Percentiles rank a stretch among this genome's conserved stretches.
phyloP scores from a whole-genome alignment of 2,797 vertebrate species.

The Capromys pilorides region DNA sequence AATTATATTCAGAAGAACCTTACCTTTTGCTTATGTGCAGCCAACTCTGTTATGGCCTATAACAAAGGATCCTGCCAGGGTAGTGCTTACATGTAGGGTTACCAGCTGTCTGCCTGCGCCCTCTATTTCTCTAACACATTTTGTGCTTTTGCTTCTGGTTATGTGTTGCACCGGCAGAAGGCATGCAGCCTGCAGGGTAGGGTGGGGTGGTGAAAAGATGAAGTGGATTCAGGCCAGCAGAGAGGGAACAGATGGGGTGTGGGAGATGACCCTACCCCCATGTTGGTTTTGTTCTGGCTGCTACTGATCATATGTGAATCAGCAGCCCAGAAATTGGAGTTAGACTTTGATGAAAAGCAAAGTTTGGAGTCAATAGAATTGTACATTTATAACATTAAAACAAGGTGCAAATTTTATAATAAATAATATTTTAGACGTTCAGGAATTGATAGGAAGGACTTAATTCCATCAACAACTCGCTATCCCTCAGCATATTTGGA shows the following conservation, averaged over 20 bases:
- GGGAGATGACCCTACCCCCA: constrained; percentile 69
- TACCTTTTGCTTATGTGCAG: constrained; percentile 40
- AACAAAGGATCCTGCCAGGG: neutral
- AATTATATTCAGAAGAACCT: neutral
- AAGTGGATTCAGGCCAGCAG: neutral
- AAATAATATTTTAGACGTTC: constrained; percentile 37
- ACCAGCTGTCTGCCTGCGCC: neutral
- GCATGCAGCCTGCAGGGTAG: constrained; percentile 10
- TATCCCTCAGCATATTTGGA: neutral
- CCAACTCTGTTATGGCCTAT: neutral
- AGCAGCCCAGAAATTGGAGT: constrained; percentile 55
- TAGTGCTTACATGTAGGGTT: neutral
- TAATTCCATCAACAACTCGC: neutral
- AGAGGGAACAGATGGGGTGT: constrained; percentile 72
- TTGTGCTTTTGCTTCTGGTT: constrained; percentile 63
- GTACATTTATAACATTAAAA: constrained; percentile 47
- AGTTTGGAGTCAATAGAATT: constrained; percentile 36
- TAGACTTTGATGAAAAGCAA: constrained; percentile 47
- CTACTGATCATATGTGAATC: constrained; percentile 48
- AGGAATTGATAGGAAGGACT: constrained; percentile 1
- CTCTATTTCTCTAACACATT: constrained; percentile 44
- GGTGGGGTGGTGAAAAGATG: constrained; percentile 1
- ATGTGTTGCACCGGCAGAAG: constrained; percentile 46
- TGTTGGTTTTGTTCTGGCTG: constrained; percentile 67
- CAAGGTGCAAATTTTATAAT: constrained; percentile 19